A percentile compares a stretch with the other conserved stretches of the same genome.
Evolutionary conservation across 2,113 vertebrate genomes (phyloP).

Genomic region (Ovis canadensis): DNA sequence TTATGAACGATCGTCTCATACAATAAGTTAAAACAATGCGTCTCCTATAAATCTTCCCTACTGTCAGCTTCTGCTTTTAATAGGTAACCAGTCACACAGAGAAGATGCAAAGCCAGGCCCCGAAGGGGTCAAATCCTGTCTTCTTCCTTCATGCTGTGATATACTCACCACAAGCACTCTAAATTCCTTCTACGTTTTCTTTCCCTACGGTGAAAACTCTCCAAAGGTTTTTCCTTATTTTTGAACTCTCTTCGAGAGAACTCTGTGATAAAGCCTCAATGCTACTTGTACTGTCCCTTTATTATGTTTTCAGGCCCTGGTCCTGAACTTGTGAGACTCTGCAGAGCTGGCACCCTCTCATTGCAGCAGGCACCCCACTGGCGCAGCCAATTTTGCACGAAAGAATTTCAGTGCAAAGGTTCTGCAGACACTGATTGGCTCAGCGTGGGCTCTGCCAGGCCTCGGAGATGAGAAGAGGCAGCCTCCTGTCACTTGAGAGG

Average conservation of each 20-base stretch:
- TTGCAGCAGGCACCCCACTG: neutral
- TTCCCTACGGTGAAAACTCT: neutral
- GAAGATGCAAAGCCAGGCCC: neutral
- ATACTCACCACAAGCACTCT: neutral
- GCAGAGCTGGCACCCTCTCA: neutral
- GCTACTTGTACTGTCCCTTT: neutral
- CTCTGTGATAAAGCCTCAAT: neutral
- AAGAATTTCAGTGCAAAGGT: neutral
- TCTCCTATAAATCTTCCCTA: neutral
- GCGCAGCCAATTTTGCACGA: constrained; percentile 19
- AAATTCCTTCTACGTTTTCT: neutral
- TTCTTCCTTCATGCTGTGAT: neutral
- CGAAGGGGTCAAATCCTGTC: neutral
- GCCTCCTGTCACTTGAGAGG: neutral
- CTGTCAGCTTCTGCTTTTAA: neutral
- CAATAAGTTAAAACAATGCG: neutral
- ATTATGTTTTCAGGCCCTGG: neutral
- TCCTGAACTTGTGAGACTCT: neutral
- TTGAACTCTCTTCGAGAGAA: neutral
- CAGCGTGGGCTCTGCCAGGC: neutral
- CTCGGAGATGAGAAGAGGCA: neutral
- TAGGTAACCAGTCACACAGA: neutral
- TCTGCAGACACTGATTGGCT: constrained; percentile 20
- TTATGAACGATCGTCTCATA: neutral
- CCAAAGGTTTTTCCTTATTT: neutral